Evolutionary conservation across 30 jellyfish, hydroid and myxozoan genomes (phyloP), one percentile per base, ranked within the genome.

Genomic region (Aurelia aurita complex sp. Pacific): DNA sequence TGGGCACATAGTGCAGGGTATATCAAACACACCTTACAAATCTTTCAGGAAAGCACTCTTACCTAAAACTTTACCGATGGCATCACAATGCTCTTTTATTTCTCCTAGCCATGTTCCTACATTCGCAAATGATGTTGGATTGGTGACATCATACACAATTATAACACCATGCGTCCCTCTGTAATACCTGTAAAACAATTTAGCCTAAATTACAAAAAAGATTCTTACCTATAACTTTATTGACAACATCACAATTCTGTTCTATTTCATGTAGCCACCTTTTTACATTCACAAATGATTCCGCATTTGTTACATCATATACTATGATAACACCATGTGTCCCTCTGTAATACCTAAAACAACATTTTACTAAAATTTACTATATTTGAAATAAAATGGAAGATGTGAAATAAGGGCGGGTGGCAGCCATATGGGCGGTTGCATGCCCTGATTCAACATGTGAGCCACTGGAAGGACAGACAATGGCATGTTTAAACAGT

Each of bases 91-190:
- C 74, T 95, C 96, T 55, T 95, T 97, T 23, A 95, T 95, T 90
- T 95, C 99, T 69, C 90, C 97, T 5, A 89, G 93, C 99, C 99
- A 95, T 64, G 96, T 43, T 80, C 86, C 90, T 19, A 95, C 99
- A 85, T 90, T 95, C 43, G 87, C 99, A 95, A 95, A 95, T 52
- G 99, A 95, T 43, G 85, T 96, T 10, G 98, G 95, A 67, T 87
- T 95, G 57, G 99, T 95, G 32, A 90, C 98, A 90, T 95, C 99
- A 76, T 89, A 95, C 4, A 95, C 99, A 19, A 95, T 85, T 35
- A 95, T 95, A 7, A 95, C 98, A 9, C 99, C 99, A 95, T 95
- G 97, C 12, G 99, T 90, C 14, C 99, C 99, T 66, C 99, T 88
- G 73, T 95, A 95, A 61, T 95, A 95, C 65, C 99, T 94, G 29